A percentile compares a stretch with the other conserved stretches of the same genome.
Evolutionary conservation across 30 jellyfish, hydroid and myxozoan species (phyloP).

Genomic region (Cassiopea andromeda): DNA sequence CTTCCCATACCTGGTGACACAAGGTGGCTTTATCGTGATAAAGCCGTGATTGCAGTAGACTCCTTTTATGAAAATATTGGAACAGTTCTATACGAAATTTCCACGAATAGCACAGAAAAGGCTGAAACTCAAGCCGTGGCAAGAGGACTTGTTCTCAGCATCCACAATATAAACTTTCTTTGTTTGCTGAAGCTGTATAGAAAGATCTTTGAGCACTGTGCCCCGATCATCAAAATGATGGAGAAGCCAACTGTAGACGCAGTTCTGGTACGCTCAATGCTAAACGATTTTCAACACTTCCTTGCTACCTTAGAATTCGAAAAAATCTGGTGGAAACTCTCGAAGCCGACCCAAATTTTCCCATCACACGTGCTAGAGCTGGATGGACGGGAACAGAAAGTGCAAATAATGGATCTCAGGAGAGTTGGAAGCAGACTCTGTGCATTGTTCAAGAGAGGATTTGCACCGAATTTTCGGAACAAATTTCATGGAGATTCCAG

Average conservation of each 20-base stretch:
- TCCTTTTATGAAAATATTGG: slow-evolving; percentile 49
- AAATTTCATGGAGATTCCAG: too few relatives aligned
- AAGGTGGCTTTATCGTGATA: slow-evolving; percentile 43
- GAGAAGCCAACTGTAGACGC: slow-evolving; percentile 34
- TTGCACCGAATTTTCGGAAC: too few relatives aligned
- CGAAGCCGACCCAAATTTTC: too few relatives aligned
- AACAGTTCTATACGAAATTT: slow-evolving; percentile 21
- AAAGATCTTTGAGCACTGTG: background rate
- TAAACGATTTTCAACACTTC: slow-evolving; percentile 2
- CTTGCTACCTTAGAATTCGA: background rate
- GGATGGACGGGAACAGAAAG: too few relatives aligned
- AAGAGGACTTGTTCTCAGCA: background rate
- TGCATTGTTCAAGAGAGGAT: too few relatives aligned
- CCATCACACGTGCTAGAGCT: too few relatives aligned
- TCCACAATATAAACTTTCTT: slow-evolving; percentile 16
- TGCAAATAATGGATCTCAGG: too few relatives aligned
- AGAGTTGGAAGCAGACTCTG: too few relatives aligned
- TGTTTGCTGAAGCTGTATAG: too few relatives aligned
- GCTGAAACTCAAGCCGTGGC: too few relatives aligned
- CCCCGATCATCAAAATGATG: slow-evolving; percentile 17
- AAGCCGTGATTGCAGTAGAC: background rate
- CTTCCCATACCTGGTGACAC: slow-evolving; percentile 54
- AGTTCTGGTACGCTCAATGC: background rate
- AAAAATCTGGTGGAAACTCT: slow-evolving; percentile 33
- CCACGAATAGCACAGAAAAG: background rate